phyloP scores from a whole-genome alignment of 2,113 vertebrate genomes.

The Dasyornis broadbenti region DNA sequence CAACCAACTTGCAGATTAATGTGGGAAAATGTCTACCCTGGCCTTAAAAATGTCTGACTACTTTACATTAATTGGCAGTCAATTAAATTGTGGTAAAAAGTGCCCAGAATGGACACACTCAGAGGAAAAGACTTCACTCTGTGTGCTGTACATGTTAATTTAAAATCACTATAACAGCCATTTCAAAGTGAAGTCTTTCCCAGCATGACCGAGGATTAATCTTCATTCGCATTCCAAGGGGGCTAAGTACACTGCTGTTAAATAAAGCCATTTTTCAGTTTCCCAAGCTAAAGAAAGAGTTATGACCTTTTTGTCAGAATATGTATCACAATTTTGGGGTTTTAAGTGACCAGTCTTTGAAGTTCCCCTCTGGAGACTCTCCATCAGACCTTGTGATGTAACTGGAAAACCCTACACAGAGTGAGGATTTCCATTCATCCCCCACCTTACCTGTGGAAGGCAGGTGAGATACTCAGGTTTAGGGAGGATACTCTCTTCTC shows the following conservation, averaged over 20 bases:
- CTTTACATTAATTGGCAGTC: conserved; percentile 40
- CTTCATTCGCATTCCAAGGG: not conserved
- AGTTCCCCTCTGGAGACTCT: not conserved
- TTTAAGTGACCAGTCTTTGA: not conserved
- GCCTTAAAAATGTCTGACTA: conserved; percentile 27
- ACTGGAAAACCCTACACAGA: not conserved
- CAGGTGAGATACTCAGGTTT: not conserved
- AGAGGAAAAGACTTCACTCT: conserved; percentile 1
- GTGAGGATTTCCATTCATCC: not conserved
- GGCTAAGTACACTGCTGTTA: not conserved
- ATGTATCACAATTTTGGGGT: not conserved
- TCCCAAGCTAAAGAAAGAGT: not conserved
- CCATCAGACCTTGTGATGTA: not conserved
- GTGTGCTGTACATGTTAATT: conserved; percentile 1
- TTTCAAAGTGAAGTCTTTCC: conserved; percentile 3
- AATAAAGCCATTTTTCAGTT: conserved; percentile 9
- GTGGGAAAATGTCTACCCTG: not conserved
- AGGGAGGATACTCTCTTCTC: not conserved
- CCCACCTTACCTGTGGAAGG: not conserved
- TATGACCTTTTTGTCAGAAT: not conserved
- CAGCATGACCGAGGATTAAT: conserved; percentile 6
- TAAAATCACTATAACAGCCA: conserved; percentile 6
- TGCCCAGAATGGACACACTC: conserved; percentile 28
- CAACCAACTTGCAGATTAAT: not conserved
- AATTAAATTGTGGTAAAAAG: conserved; percentile 35